Evolutionary conservation across 2,888 invertebrate species (phyloP).

Genomic region (Blastobasis adustella): DNA sequence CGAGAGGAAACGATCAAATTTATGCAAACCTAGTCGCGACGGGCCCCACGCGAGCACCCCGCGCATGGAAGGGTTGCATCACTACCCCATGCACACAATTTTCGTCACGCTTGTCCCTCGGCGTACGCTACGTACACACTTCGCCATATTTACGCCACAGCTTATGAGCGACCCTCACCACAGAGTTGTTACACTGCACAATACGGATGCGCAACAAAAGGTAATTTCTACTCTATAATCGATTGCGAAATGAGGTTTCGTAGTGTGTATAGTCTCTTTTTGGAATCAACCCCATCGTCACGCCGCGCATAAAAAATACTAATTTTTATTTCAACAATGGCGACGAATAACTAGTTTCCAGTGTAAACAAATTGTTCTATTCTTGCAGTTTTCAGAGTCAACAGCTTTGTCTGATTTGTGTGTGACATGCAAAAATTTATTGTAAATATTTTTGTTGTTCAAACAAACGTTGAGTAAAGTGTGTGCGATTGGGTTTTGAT

Average conservation of each 20-base stretch:
- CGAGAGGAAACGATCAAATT: conserved; percentile 29
- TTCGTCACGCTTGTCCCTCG: conserved; percentile 60
- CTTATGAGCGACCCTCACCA: conserved; percentile 14
- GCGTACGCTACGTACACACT: conserved; percentile 14
- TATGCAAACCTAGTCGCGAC: conserved; percentile 15
- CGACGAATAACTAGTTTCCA: conserved; percentile 58
- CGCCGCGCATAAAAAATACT: conserved; percentile 31
- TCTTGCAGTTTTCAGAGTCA: conserved; percentile 34
- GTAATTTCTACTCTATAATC: conserved; percentile 23
- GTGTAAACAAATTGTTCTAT: conserved; percentile 67
- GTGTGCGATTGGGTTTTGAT: neutral
- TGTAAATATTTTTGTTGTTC: neutral
- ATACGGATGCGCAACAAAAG: neutral
- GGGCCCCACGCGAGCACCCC: conserved; percentile 51
- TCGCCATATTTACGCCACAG: conserved; percentile 15
- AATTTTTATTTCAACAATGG: conserved; percentile 61
- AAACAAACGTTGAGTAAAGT: neutral
- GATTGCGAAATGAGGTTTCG: conserved; percentile 3
- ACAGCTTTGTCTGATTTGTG: conserved; percentile 12
- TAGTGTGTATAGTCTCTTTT: conserved; percentile 15
- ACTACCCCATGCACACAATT: conserved; percentile 47
- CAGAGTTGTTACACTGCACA: conserved; percentile 10
- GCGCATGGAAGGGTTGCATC: conserved; percentile 65
- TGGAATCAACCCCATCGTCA: conserved; percentile 32
- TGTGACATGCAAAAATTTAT: conserved; percentile 6